Conservation (phyloP, 2,888 invertebrate genomes). For the Gibbula magus region DNA sequence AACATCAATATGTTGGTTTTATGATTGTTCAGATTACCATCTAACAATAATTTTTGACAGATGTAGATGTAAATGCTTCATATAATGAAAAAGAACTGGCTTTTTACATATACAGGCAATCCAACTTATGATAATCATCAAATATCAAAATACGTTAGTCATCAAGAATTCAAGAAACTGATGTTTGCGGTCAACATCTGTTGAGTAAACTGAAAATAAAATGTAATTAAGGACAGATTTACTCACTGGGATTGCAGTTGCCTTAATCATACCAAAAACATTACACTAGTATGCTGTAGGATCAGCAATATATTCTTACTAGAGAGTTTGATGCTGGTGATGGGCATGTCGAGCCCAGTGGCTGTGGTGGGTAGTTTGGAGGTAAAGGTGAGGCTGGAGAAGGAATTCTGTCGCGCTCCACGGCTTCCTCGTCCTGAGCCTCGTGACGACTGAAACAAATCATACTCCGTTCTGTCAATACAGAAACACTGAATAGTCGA, state of each 20-base stretch:
- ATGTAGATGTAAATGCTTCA: neutral
- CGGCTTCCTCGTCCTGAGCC: neutral
- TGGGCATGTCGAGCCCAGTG: neutral
- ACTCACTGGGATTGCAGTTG: no score
- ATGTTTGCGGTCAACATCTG: neutral
- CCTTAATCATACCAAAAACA: no score
- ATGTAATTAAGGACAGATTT: no score
- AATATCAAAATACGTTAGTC: no score
- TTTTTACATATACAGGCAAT: neutral
- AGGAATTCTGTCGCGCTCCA: neutral
- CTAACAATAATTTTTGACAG: neutral
- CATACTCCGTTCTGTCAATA: no score
- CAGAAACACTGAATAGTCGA: no score
- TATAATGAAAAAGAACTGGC: neutral
- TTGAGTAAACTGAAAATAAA: no score
- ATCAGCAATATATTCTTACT: no score
- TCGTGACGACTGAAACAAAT: neutral
- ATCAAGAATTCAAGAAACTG: no score
- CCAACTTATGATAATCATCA: neutral
- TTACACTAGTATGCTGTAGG: no score
- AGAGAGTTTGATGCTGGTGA: neutral
- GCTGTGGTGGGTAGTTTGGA: neutral
- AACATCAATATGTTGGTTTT: neutral
- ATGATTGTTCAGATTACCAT: no score
- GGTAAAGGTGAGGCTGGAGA: neutral